Evolutionary conservation across 2,797 vertebrate species (phyloP).

Genomic region (Coccyzus lansbergi): DNA sequence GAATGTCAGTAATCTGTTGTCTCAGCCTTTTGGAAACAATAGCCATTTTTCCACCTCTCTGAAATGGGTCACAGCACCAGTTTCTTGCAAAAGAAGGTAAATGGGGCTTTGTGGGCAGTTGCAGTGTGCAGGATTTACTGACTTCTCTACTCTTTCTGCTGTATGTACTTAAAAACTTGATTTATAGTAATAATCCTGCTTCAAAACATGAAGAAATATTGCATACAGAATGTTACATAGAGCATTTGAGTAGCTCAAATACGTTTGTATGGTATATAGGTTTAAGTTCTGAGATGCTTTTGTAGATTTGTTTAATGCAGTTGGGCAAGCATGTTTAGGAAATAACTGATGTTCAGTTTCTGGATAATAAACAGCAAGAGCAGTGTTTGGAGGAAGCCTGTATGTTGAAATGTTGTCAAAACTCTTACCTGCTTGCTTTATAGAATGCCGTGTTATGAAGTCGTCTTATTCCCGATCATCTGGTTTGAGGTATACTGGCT

Average conservation of each 20-base stretch:
- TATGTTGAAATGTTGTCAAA: not conserved
- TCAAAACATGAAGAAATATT: not conserved
- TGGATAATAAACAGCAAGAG: not conserved
- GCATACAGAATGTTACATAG: not conserved
- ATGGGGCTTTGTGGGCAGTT: not conserved
- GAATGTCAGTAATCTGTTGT: not conserved
- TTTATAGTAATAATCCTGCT: not conserved
- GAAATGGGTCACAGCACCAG: not conserved
- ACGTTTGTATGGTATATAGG: not conserved
- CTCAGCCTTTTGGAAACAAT: not conserved
- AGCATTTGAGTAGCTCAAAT: not conserved
- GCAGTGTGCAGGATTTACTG: not conserved
- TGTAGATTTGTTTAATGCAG: not conserved
- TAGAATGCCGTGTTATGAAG: constrained; percentile 93
- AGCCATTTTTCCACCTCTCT: not conserved
- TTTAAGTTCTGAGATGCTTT: not conserved
- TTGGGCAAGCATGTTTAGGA: not conserved
- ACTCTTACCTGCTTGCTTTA: constrained; percentile 14
- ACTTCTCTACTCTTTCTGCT: not conserved
- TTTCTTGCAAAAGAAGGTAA: not conserved
- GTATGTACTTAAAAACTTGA: not conserved
- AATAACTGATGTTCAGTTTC: not conserved
- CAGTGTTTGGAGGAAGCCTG: not conserved
- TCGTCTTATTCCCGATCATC: constrained; percentile 84
- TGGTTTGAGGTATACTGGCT: constrained; percentile 77